Evolutionary conservation across 2,113 vertebrate species (phyloP).

Genomic region (Dermatemys mawii): DNA sequence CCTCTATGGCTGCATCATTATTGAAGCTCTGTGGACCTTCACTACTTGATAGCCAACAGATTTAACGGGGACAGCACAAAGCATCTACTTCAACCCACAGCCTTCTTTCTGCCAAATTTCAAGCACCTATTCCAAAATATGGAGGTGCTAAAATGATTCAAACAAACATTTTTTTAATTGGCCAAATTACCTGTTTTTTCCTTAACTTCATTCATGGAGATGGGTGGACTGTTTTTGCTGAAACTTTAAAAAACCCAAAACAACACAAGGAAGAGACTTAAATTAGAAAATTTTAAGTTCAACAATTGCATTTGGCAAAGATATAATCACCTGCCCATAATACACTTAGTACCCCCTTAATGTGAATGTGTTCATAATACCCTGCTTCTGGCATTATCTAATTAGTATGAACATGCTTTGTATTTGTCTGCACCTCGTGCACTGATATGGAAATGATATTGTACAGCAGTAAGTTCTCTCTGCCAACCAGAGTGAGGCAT

Average conservation of each 20-base stretch:
- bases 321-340: background rate
- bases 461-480: background rate
- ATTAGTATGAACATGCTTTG: background rate
- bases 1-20: background rate
- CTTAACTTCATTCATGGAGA: background rate
- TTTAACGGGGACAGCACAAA: background rate
- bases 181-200: background rate
- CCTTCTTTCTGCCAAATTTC: background rate
- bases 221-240: background rate
- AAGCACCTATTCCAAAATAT: background rate
- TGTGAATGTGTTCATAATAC: background rate
- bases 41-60: background rate
- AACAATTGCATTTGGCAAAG: background rate
- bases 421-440: background rate
- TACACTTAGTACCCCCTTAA: background rate
- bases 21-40: background rate
- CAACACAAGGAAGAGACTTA: background rate
- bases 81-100: background rate
- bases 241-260: background rate
- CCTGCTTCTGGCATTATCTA: background rate
- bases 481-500: background rate
- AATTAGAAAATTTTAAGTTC: background rate
- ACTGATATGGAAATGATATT: background rate
- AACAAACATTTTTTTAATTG: background rate
- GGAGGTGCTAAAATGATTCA: background rate